Evolutionary conservation across 92 coral and sea anemone species (phyloP), one percentile per base, ranked within the genome.

Genomic region (Heliopora coerulea): DNA sequence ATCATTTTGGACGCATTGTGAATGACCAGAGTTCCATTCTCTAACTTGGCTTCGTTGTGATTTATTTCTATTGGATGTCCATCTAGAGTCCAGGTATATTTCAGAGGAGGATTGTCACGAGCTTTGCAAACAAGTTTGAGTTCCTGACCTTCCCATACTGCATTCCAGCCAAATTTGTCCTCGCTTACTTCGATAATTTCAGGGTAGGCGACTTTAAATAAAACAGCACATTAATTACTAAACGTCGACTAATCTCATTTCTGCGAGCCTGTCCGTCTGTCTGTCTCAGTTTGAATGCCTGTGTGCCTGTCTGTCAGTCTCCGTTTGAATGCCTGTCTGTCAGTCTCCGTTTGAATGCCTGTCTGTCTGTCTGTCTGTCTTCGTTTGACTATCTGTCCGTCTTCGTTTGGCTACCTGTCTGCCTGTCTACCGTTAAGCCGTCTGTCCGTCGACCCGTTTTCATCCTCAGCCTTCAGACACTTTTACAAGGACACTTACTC

Each of bases 171-270:
- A 11, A 23, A 27, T 8, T 21, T 27, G 31, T 68, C 75, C 34
- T 48, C 11, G 24, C 44, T 68, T 0, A 49, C 32, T 54, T 29
- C 12, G 12, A 21, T 14, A 11, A 68, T 44, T 20, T 46, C 59
- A 14, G 75, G 75, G 33, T 23, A 68, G n/a, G 13, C 75, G 29
- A 68, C 75, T 68, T 4, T 37, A 37, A 37, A 37, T 11, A 37
- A 37, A 37, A 11, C 4, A 37, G 11, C 11, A 37, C 11, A 4
- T 37, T 37, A 4, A 37, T 37, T 37, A 4, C 42, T 37, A 37
- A 10, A 6, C 14, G 7, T 15, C 15, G 52, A 6, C n/a, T n/a
- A n/a, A n/a, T n/a, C n/a, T 37, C 5, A 37, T 37, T 12, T 37
- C 42, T 37, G n/a, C n/a, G n/a, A n/a, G n/a, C 12, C 42, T 37